Evolutionary conservation across 2,888 invertebrate species (phyloP).

Genomic region (Agrochola lota): DNA sequence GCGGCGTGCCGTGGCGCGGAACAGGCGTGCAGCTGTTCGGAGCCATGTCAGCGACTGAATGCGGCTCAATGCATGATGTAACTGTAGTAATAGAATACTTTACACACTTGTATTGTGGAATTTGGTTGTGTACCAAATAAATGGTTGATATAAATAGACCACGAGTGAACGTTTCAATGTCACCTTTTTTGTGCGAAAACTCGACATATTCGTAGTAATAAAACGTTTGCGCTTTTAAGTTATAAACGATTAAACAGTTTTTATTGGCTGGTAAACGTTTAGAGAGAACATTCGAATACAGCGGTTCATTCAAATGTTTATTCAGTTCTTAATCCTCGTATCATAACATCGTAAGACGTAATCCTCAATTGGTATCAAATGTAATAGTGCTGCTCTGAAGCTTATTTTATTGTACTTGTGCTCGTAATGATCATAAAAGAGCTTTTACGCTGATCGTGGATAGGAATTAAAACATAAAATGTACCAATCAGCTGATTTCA

Average conservation of each 20-base stretch:
- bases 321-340: conserved; percentile 45
- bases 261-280: conserved; percentile 46
- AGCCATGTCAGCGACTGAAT: conserved; percentile 80
- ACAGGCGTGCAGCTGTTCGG: conserved; percentile 86
- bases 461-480: not conserved
- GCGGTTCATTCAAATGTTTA: conserved; percentile 37
- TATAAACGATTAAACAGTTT: conserved; percentile 53
- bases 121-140: conserved; percentile 70
- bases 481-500: not conserved
- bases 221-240: conserved; percentile 50
- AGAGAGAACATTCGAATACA: conserved; percentile 21
- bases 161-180: conserved; percentile 64
- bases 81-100: conserved; percentile 80
- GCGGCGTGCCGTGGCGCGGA: conserved; percentile 77
- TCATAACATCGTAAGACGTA: conserved; percentile 38
- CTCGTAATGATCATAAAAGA: not conserved
- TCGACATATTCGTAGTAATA: conserved; percentile 55
- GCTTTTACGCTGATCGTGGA: not conserved
- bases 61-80: conserved; percentile 83
- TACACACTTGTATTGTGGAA: conserved; percentile 72
- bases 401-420: conserved; percentile 25
- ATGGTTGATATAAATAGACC: conserved; percentile 72
- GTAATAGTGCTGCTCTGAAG: conserved; percentile 10
- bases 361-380: conserved; percentile 31
- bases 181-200: conserved; percentile 60